Conservation (phyloP, 2,113 vertebrate genomes). For the Steatornis caripensis region DNA sequence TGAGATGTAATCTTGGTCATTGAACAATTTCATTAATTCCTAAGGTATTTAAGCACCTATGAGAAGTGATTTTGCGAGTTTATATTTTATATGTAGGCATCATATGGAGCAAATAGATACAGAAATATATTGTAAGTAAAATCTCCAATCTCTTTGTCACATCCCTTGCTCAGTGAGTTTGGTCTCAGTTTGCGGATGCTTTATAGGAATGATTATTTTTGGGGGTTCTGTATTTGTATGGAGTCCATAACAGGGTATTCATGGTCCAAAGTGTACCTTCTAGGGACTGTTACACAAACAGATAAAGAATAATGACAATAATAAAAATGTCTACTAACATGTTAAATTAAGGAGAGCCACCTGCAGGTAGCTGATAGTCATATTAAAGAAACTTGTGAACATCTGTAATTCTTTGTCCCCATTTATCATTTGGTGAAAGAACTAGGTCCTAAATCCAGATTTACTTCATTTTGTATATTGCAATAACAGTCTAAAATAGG, state of each 20-base stretch:
- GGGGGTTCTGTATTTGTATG: not conserved
- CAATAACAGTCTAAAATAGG: not conserved
- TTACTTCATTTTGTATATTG: not conserved
- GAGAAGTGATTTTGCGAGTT: not conserved
- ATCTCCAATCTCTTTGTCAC: not conserved
- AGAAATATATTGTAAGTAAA: not conserved
- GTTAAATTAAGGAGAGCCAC: conserved; percentile 26
- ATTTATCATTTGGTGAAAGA: conserved; percentile 7
- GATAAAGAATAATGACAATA: not conserved
- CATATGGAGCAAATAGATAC: not conserved
- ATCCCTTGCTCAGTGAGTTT: not conserved
- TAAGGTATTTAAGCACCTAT: not conserved
- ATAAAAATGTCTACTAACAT: not conserved
- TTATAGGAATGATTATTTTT: not conserved
- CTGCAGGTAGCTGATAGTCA: conserved; percentile 6
- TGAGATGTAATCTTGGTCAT: not conserved
- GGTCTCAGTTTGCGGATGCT: not conserved
- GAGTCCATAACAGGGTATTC: not conserved
- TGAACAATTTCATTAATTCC: not conserved
- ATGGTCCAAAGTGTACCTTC: not conserved
- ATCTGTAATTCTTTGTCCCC: not conserved
- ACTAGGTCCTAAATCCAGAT: not conserved
- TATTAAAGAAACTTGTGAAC: conserved; percentile 27
- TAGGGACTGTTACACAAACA: not conserved
- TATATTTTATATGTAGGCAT: not conserved